Percentiles rank a stretch among this genome's conserved stretches.
phyloP scores from a whole-genome alignment of 2,888 invertebrate species.

The Eilema depressum region DNA sequence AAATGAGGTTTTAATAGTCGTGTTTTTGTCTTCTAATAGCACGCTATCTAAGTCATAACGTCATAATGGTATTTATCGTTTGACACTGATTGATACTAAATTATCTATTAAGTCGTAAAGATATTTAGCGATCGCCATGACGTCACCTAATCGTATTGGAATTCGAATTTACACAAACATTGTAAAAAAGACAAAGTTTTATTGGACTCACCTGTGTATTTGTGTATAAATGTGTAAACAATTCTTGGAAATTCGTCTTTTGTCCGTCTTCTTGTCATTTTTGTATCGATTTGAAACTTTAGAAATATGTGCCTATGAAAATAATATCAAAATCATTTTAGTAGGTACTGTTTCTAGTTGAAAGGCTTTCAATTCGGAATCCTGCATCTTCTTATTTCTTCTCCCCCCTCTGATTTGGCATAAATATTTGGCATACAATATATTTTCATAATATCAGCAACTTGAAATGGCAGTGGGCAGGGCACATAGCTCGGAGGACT shows the following conservation, averaged over 20 bases:
- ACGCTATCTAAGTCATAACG: not conserved
- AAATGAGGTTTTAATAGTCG: not conserved
- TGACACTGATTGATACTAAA: slow-evolving; percentile 6
- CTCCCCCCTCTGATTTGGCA: too few relatives aligned
- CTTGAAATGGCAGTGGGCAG: too few relatives aligned
- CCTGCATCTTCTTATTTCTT: too few relatives aligned
- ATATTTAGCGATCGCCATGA: not conserved
- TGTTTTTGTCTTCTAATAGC: not conserved
- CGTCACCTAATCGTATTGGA: not conserved
- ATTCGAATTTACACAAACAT: not conserved
- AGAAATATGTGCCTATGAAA: too few relatives aligned
- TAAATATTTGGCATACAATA: too few relatives aligned
- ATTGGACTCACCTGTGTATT: not conserved
- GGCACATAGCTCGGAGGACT: too few relatives aligned
- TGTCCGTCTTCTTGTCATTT: not conserved
- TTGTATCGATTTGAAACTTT: too few relatives aligned
- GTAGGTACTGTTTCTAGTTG: too few relatives aligned
- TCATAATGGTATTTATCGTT: not conserved
- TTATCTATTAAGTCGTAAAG: not conserved
- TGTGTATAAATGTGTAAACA: not conserved
- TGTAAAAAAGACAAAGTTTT: not conserved
- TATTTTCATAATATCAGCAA: too few relatives aligned
- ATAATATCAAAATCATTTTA: too few relatives aligned
- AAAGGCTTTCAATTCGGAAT: too few relatives aligned
- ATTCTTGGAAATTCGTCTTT: not conserved